Percentiles rank a stretch among this genome's conserved stretches.
These are phyloP conservation scores for Streptopelia turtur DNA, from an alignment of 2,797 vertebrate genomes.

Conservation along the genomic window DNA sequence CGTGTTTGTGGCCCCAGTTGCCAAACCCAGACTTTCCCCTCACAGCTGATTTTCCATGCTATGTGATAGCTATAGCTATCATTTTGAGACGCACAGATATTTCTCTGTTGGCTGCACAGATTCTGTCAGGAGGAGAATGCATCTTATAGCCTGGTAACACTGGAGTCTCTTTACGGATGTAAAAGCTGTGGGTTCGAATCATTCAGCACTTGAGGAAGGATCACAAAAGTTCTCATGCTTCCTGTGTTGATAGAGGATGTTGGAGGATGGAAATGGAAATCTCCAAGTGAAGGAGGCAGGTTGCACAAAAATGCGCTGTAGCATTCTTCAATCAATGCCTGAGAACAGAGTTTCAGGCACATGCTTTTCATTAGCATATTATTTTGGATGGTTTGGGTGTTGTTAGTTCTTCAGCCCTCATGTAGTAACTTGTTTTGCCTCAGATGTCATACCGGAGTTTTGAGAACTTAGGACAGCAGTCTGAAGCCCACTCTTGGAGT, in stretches of 20 bases:
- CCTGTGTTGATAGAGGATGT: neutral
- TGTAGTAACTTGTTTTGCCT: neutral
- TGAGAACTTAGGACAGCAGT: neutral
- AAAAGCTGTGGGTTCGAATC: neutral
- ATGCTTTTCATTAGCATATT: neutral
- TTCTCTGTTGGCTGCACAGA: neutral
- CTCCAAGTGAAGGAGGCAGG: neutral
- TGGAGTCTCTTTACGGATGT: neutral
- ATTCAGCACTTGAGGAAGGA: neutral
- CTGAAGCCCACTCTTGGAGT: neutral
- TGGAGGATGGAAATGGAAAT: neutral
- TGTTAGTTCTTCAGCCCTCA: neutral
- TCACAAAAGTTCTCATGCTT: neutral
- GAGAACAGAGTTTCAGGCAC: neutral
- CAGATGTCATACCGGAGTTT: neutral
- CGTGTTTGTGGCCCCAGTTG: neutral
- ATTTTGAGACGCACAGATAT: neutral
- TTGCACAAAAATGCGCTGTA: neutral
- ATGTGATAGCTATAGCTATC: neutral
- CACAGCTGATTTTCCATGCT: neutral
- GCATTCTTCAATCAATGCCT: neutral
- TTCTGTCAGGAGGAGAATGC: neutral
- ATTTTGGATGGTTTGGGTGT: neutral
- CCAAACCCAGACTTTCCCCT: neutral
- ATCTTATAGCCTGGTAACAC: neutral